Evolutionary conservation across 2,797 vertebrate genomes (phyloP).

Genomic region (Euphonia xanthogaster): DNA sequence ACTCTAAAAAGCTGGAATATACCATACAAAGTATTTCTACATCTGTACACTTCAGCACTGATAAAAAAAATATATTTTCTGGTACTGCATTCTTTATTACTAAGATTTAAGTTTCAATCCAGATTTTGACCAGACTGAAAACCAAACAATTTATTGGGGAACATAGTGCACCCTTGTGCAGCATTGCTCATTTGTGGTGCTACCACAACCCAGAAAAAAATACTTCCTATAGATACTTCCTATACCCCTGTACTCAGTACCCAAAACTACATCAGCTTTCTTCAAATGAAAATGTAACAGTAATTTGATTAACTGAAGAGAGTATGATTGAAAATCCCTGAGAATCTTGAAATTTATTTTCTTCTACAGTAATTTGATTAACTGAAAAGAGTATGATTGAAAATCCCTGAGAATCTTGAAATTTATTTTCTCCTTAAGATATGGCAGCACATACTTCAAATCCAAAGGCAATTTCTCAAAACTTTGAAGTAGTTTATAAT

Average conservation of each 20-base stretch:
- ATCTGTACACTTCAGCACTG: background rate
- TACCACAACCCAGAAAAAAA: background rate
- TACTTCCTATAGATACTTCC: background rate
- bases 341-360: background rate
- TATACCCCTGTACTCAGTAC: background rate
- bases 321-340: background rate
- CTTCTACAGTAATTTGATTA: background rate
- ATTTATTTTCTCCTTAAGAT: background rate
- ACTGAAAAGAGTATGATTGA: background rate
- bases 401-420: background rate
- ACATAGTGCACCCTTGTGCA: background rate
- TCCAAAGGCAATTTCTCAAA: background rate
- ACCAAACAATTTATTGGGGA: background rate
- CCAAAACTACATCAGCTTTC: background rate
- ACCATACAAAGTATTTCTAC: background rate
- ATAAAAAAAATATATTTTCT: background rate
- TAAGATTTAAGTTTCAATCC: background rate
- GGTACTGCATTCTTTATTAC: background rate
- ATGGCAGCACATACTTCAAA: background rate
- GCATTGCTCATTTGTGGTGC: background rate
- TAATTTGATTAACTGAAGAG: background rate
- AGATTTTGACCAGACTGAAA: background rate
- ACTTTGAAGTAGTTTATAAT: background rate
- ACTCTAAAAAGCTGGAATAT: background rate
- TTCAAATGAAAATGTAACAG: background rate